Conservation (phyloP, 1,140 invertebrate genomes). For the Cyphomyrmex costatus region DNA sequence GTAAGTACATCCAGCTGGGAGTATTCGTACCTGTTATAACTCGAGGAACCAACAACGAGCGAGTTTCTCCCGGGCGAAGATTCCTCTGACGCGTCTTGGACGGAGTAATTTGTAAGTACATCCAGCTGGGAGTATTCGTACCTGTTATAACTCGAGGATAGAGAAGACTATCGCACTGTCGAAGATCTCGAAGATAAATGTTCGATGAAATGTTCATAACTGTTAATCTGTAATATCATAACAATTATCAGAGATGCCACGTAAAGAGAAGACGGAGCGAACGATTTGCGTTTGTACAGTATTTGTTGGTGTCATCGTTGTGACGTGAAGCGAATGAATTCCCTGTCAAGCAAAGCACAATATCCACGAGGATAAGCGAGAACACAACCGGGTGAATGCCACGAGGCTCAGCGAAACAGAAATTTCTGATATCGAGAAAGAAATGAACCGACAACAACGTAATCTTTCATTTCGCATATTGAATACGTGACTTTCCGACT, state of each 20-base stretch:
- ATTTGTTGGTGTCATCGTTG: conserved; percentile 9
- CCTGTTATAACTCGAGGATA: not conserved
- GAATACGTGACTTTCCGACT: not conserved
- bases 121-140: not conserved
- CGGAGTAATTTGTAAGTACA: not conserved
- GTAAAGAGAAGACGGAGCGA: not conserved
- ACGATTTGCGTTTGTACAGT: not conserved
- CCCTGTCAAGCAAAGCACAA: not conserved
- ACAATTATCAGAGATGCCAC: not conserved
- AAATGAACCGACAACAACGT: not conserved
- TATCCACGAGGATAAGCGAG: conserved; percentile 15
- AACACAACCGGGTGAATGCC: conserved; percentile 29
- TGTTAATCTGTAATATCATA: not conserved
- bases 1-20: not conserved
- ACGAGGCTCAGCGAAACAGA: conserved; percentile 9
- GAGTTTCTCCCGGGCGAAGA: conserved; percentile 10
- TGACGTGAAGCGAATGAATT: conserved; percentile 11
- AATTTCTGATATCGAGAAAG: not conserved
- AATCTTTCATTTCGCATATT: not conserved
- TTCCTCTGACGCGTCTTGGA: conserved; percentile 11
- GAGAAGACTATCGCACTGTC: not conserved
- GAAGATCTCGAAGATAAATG: not conserved
- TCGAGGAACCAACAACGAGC: not conserved
- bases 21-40: not conserved
- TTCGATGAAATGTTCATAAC: not conserved